Conservation (phyloP, 2,113 vertebrate genomes). For the Ceuthmochares aereus region DNA sequence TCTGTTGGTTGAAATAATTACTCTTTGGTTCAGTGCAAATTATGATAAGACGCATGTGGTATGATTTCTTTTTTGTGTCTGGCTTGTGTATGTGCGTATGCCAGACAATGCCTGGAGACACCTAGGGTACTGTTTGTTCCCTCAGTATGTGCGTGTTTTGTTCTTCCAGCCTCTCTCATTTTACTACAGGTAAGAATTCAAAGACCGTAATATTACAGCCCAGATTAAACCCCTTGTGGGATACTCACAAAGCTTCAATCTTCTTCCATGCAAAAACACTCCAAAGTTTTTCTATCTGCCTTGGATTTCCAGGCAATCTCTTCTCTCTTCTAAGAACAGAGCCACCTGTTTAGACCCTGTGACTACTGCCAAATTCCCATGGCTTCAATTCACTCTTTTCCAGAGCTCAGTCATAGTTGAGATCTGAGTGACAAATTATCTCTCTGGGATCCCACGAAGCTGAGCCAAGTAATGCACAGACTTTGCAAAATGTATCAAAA, state of each 20-base stretch:
- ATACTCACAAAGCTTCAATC: not conserved
- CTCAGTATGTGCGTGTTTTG: accelerated
- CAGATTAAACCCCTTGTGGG: not conserved
- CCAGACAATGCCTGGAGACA: not conserved
- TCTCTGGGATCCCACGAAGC: not conserved
- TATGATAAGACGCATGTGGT: accelerated
- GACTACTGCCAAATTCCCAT: not conserved
- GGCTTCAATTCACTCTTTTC: not conserved
- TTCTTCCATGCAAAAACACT: not conserved
- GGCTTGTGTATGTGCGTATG: not conserved
- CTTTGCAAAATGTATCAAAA: not conserved
- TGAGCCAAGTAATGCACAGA: not conserved
- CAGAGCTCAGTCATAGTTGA: not conserved
- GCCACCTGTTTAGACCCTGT: not conserved
- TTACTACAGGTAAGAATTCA: not conserved
- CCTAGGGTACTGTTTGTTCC: not conserved
- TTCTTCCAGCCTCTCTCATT: not conserved
- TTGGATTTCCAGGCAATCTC: not conserved
- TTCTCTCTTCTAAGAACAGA: not conserved
- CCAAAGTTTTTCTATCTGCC: not conserved
- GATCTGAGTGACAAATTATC: not conserved
- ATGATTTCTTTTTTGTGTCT: not conserved
- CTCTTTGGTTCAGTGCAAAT: not conserved
- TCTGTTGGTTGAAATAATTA: not conserved
- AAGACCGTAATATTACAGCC: not conserved